Base-by-base conservation (phyloP, 2,888 invertebrate species). In the Caenorhabditis auriculariae region DNA sequence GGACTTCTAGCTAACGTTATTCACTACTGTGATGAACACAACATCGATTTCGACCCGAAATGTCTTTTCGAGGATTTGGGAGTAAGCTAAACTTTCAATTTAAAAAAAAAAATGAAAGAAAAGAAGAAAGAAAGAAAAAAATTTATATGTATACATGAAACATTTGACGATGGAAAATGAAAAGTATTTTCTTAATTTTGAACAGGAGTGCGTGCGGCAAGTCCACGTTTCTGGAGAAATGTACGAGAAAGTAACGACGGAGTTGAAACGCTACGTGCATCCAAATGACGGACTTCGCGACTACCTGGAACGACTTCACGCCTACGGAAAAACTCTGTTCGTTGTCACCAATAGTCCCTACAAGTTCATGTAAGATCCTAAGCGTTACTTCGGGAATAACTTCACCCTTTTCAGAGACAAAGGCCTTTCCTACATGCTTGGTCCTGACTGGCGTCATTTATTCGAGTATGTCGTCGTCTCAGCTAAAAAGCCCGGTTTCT, bases 271-370 rank as follows among this genome's bases (percentile, higher is more conserved):
- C 35, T 82, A 71, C 54, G 54, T 80, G 6, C 75, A 81, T 52
- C 76, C 79, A 43, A 80, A 79, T 44, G 61, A 67, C 7, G 81
- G 89, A 54, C 84, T 41, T 12, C 44, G 46, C 27, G 85, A 85
- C 52, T 91, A 91, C 81, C 89, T 96, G 70, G 86, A 89, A 63
- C 87, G 89, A 75, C 85, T 96, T 12, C 86, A 87, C 62, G 85
- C 86, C 0, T 87, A 88, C 27, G 88, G 88, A 35, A 95, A 94
- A 82, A 91, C 91, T 82, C 85, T 94, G 68, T 96, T 96, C 83
- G 86, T 96, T 55, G 92, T 98, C 15, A 95, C 96, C 9, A 96
- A 96, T 82, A 94, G 94, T 82, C 94, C 94, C 0, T 94, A 88
- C 82, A 89, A 89, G 78, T 96, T 96, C 86, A 93, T 92, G 93